Conservation (phyloP, 2,797 vertebrate genomes). For the Novumbra hubbsi region DNA sequence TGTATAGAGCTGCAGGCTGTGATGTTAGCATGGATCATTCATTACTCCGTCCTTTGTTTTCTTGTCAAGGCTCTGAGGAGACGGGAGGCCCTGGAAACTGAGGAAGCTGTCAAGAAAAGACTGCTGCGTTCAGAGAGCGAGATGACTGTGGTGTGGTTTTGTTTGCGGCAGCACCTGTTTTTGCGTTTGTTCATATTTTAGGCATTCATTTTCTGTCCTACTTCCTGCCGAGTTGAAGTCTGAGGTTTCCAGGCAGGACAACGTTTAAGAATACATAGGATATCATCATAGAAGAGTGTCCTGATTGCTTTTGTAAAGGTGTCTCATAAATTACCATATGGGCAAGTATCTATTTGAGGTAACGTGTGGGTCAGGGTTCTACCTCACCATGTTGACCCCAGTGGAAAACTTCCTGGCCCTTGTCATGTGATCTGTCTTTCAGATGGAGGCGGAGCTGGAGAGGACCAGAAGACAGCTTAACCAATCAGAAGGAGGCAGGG, state of each 20-base stretch:
- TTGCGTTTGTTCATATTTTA: neutral
- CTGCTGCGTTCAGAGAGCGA: constrained; percentile 80
- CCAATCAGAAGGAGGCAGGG: constrained; percentile 84
- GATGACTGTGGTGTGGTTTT: constrained; percentile 76
- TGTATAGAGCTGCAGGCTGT: neutral
- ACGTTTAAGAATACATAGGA: neutral
- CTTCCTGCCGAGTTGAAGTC: neutral
- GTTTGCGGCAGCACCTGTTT: constrained; percentile 37
- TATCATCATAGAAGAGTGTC: neutral
- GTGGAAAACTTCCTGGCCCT: neutral
- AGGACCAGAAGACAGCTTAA: constrained; percentile 74
- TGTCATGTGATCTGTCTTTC: constrained; percentile 10
- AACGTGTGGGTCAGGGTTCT: neutral
- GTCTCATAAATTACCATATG: neutral
- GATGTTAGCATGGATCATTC: neutral
- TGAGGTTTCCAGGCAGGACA: too few species aligned
- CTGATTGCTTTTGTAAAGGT: neutral
- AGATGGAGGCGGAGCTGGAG: constrained; percentile 86
- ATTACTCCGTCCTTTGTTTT: neutral
- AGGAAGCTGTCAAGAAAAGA: constrained; percentile 72
- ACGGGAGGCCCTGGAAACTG: constrained; percentile 68
- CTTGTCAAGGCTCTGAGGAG: constrained; percentile 75
- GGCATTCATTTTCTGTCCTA: neutral
- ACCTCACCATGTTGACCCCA: neutral
- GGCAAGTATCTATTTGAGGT: neutral